Percentiles rank a stretch among this genome's conserved stretches.
These are phyloP conservation scores for Atrichornis clamosus DNA, from an alignment of 2,113 vertebrate species.

Conservation along the genomic window DNA sequence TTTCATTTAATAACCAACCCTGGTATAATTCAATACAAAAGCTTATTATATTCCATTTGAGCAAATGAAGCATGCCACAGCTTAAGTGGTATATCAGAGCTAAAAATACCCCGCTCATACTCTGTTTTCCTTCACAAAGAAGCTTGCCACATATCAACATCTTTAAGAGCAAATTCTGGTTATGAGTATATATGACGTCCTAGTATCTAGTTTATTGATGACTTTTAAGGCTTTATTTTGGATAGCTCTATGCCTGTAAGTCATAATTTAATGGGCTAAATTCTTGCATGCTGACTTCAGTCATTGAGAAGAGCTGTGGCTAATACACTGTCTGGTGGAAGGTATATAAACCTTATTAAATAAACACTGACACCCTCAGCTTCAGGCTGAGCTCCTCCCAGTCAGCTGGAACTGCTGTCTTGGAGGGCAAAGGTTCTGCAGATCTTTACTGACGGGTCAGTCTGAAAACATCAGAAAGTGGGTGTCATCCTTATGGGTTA, in stretches of 20 bases:
- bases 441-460: not conserved
- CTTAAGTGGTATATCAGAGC: not conserved
- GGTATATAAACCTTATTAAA: not conserved
- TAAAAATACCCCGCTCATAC: not conserved
- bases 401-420: not conserved
- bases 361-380: not conserved
- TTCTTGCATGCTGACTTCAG: not conserved
- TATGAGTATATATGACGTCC: not conserved
- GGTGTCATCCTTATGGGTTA: not conserved
- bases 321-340: not conserved
- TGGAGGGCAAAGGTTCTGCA: not conserved
- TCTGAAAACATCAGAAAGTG: not conserved
- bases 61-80: not conserved
- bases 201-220: not conserved
- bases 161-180: not conserved
- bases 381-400: not conserved
- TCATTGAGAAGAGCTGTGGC: not conserved
- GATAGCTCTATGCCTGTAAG: not conserved
- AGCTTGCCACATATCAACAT: not conserved
- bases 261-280: not conserved
- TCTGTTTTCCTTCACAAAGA: not conserved
- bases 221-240: not conserved
- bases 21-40: slow-evolving; percentile 41
- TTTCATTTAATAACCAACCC: slow-evolving; percentile 49
- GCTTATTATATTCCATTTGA: not conserved